Evolutionary conservation across 2,797 vertebrate genomes (phyloP).

Genomic region (Chaenodraco wilsoni): DNA sequence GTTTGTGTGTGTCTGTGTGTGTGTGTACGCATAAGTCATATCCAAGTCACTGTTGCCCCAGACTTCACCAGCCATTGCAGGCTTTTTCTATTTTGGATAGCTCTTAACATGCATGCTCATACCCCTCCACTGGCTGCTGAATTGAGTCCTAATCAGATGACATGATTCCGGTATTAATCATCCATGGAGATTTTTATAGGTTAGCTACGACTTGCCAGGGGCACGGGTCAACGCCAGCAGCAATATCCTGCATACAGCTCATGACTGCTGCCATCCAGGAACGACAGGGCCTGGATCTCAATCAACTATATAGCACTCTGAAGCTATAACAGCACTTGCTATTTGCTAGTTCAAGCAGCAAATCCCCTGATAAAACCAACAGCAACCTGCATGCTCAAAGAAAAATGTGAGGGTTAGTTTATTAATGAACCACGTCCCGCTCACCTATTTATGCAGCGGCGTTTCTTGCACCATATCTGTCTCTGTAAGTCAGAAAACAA

Average conservation of each 20-base stretch:
- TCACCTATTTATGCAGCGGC: conserved; percentile 67
- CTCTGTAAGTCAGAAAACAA: conserved; percentile 75
- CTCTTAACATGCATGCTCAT: conserved; percentile 59
- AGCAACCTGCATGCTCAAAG: conserved; percentile 62
- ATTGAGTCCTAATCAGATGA: conserved; percentile 62
- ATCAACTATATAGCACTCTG: conserved; percentile 68
- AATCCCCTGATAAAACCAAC: conserved; percentile 76
- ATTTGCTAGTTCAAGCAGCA: conserved; percentile 71
- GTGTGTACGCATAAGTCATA: conserved; percentile 49
- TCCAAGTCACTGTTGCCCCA: conserved; percentile 34
- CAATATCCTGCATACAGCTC: conserved; percentile 43
- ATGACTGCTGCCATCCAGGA: conserved; percentile 49
- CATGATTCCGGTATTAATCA: conserved; percentile 74
- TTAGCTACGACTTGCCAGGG: conserved; percentile 43
- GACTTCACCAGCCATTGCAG: conserved; percentile 25
- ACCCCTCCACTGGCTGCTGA: conserved; percentile 44
- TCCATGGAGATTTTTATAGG: conserved; percentile 70
- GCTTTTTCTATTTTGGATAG: conserved; percentile 32
- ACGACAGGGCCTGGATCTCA: conserved; percentile 54
- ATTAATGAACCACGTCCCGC: conserved; percentile 72
- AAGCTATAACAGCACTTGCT: conserved; percentile 52
- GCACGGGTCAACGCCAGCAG: conserved; percentile 58
- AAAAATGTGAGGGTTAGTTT: conserved; percentile 69
- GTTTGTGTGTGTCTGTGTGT: conserved; percentile 48
- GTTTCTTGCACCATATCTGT: conserved; percentile 57